These are phyloP conservation scores for Paraescarpia echinospica DNA, from an alignment of 1,140 invertebrate genomes.

Conservation along the genomic window DNA sequence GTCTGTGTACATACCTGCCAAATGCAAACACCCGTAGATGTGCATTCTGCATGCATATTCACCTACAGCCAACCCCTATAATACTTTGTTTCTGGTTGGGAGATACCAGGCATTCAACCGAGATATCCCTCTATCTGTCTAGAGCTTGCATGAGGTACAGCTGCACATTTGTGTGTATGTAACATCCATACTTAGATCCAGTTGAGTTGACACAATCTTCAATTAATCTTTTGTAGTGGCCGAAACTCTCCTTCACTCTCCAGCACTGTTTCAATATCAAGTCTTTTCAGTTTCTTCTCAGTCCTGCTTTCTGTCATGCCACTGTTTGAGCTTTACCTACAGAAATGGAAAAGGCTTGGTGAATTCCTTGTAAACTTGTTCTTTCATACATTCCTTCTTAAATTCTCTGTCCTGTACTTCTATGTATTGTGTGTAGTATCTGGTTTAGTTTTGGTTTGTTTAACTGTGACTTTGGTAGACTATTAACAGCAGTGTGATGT, in stretches of 20 bases:
- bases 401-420: not conserved
- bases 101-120: not conserved
- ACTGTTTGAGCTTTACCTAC: not conserved
- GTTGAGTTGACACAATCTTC: too few relatives aligned
- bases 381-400: not conserved
- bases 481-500: not conserved
- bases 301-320: not conserved
- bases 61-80: not conserved
- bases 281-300: not conserved
- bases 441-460: not conserved
- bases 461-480: not conserved
- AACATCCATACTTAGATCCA: not conserved
- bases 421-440: not conserved
- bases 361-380: not conserved
- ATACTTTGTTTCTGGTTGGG: not conserved
- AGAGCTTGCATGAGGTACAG: not conserved
- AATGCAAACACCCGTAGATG: not conserved
- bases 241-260: not conserved
- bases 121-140: not conserved
- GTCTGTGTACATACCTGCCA: not conserved
- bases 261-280: not conserved
- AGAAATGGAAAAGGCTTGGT: not conserved
- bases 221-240: not conserved
- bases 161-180: not conserved
- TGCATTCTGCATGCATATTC: slow-evolving; percentile 1